These are phyloP conservation scores for Stegana nigrithorax DNA, from an alignment of 2,888 invertebrate genomes.

Conservation along the genomic window DNA sequence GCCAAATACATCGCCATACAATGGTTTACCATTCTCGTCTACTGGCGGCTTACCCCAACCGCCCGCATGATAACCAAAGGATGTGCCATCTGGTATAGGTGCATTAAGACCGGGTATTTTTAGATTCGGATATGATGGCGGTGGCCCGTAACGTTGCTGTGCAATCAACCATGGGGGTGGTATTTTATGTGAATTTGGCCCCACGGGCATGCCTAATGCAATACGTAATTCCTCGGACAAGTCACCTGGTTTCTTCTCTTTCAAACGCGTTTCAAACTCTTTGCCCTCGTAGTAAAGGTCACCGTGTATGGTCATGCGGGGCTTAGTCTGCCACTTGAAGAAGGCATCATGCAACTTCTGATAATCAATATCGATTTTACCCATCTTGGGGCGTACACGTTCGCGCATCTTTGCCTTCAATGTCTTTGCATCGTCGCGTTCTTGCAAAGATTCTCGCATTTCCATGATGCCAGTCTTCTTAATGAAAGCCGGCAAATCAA, in stretches of 20 bases:
- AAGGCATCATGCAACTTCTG: slow-evolving; percentile 99
- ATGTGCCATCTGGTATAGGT: slow-evolving; percentile 96
- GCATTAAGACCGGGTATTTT: slow-evolving; percentile 98
- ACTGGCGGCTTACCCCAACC: slow-evolving; percentile 99
- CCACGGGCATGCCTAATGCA: slow-evolving; percentile 98
- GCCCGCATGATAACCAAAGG: slow-evolving; percentile 99
- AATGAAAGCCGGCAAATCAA: slow-evolving; percentile 98
- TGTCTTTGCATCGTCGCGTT: slow-evolving; percentile 95
- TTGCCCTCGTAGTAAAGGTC: slow-evolving; percentile 99
- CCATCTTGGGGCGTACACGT: slow-evolving; percentile 94
- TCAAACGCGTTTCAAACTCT: slow-evolving; percentile 96
- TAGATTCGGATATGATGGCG: slow-evolving; percentile 97
- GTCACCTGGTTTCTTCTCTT: slow-evolving; percentile 99
- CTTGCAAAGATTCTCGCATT: slow-evolving; percentile 97
- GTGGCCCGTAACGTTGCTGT: slow-evolving; percentile 86
- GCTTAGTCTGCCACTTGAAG: slow-evolving; percentile 99
- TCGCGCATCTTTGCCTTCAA: slow-evolving; percentile 98
- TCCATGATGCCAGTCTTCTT: slow-evolving; percentile 99
- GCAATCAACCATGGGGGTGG: slow-evolving; percentile 92
- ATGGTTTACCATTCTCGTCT: slow-evolving; percentile 95
- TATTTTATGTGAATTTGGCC: slow-evolving; percentile 89
- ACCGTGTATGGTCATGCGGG: slow-evolving; percentile 98
- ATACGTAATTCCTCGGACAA: slow-evolving; percentile 95
- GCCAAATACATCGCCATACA: slow-evolving; percentile 99
- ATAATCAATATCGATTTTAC: slow-evolving; percentile 99